A percentile compares a stretch with the other conserved stretches of the same genome.
These are phyloP conservation scores for Eucriotettix oculatus DNA, from an alignment of 2,888 invertebrate species.

Conservation along the genomic window DNA sequence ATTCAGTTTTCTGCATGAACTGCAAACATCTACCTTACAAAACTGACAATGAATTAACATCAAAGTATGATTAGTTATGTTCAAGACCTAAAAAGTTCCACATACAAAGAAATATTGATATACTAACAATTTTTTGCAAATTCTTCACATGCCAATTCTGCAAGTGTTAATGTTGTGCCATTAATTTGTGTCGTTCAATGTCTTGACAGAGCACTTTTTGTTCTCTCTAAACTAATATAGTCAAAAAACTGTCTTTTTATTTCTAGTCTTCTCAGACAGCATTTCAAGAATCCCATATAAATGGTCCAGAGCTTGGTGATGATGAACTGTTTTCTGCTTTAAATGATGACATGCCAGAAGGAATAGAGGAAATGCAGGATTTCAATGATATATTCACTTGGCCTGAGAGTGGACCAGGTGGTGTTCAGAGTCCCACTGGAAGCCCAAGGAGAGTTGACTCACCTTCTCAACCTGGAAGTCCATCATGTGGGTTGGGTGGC, in stretches of 20 bases:
- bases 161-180: no score
- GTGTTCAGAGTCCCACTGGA: constrained; percentile 39
- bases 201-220: no score
- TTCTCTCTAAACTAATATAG: no score
- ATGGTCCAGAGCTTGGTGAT: constrained; percentile 47
- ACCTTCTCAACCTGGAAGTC: constrained; percentile 34
- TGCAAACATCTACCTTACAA: no score
- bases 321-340: constrained; percentile 46
- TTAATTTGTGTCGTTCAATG: no score
- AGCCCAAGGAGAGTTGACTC: constrained; percentile 27
- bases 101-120: no score
- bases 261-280: constrained; percentile 51
- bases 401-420: constrained; percentile 38
- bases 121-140: no score
- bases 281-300: constrained; percentile 50
- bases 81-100: no score
- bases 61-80: no score
- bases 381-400: constrained; percentile 65
- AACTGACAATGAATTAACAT: no score
- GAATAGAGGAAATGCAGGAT: constrained; percentile 54
- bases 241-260: constrained; percentile 1
- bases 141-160: no score
- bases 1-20: no score
- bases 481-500: constrained; percentile 27
- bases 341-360: constrained; percentile 43